Evolutionary conservation across 30 jellyfish, hydroid and myxozoan genomes (phyloP).

Genomic region (Rhopilema esculentum): DNA sequence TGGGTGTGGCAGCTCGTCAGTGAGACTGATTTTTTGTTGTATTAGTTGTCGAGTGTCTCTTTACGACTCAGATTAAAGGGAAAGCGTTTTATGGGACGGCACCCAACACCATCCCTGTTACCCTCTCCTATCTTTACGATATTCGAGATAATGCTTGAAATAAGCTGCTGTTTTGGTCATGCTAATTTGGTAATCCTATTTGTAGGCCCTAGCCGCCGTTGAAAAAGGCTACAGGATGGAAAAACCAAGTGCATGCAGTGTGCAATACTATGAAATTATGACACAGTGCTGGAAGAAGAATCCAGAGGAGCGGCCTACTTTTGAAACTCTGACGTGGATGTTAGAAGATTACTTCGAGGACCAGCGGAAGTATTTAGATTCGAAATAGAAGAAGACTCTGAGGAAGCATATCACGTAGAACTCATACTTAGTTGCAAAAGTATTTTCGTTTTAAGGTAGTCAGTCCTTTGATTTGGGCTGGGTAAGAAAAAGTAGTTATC

Average conservation of each 20-base stretch:
- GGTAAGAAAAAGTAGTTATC: no score
- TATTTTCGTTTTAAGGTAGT: no score
- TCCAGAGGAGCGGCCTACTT: constrained; percentile 99
- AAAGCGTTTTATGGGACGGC: no score
- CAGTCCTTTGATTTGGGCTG: no score
- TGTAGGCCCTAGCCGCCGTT: constrained; percentile 88
- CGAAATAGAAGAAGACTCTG: background rate
- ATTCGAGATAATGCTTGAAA: background rate
- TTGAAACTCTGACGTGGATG: constrained; percentile 97
- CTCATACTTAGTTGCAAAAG: no score
- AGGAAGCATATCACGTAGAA: no score
- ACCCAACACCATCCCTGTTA: no score
- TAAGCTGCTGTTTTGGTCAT: background rate
- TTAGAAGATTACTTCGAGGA: constrained; percentile 96
- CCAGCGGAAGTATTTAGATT: constrained; percentile 64
- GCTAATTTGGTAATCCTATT: background rate
- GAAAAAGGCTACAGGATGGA: constrained; percentile 95
- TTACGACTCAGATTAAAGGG: no score
- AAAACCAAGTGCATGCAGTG: constrained; percentile 78
- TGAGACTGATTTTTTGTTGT: no score
- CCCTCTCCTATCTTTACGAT: background rate
- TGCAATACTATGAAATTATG: constrained; percentile 83
- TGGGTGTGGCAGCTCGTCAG: no score
- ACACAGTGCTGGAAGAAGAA: constrained; percentile 82
- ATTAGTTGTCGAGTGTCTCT: no score